These are phyloP conservation scores for Stercorarius parasiticus DNA, from an alignment of 2,113 vertebrate species.

Conservation along the genomic window DNA sequence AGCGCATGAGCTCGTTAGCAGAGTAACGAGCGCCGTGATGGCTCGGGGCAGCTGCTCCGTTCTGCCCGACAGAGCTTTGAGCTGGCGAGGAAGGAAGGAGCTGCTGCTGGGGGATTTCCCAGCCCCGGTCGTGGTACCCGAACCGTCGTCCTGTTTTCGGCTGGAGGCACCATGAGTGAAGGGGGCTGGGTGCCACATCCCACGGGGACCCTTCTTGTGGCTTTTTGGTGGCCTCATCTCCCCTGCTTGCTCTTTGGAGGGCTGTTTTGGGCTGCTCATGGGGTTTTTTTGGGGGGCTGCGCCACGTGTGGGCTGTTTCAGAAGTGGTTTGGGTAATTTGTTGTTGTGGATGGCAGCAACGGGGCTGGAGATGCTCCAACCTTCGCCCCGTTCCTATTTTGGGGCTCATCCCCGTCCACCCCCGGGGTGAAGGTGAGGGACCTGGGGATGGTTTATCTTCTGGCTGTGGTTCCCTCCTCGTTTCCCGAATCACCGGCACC, in stretches of 20 bases:
- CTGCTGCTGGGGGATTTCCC: neutral
- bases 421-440: neutral
- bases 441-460: neutral
- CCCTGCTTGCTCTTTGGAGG: neutral
- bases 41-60: neutral
- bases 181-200: neutral
- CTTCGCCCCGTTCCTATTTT: neutral
- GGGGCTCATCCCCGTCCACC: neutral
- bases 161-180: no score
- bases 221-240: neutral
- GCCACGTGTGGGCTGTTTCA: accelerated
- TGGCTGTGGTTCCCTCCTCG: neutral
- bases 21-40: neutral
- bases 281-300: neutral
- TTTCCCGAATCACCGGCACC: neutral
- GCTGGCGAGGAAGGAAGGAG: neutral
- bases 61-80: neutral
- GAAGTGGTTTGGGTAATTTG: accelerated
- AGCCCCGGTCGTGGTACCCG: accelerated
- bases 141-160: accelerated
- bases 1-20: neutral
- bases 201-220: accelerated
- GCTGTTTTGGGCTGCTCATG: accelerated
- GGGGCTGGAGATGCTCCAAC: neutral
- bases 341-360: no score